A percentile compares a stretch with the other conserved stretches of the same genome.
Evolutionary conservation across 2,113 vertebrate genomes (phyloP).

Genomic region (Felis chaus): DNA sequence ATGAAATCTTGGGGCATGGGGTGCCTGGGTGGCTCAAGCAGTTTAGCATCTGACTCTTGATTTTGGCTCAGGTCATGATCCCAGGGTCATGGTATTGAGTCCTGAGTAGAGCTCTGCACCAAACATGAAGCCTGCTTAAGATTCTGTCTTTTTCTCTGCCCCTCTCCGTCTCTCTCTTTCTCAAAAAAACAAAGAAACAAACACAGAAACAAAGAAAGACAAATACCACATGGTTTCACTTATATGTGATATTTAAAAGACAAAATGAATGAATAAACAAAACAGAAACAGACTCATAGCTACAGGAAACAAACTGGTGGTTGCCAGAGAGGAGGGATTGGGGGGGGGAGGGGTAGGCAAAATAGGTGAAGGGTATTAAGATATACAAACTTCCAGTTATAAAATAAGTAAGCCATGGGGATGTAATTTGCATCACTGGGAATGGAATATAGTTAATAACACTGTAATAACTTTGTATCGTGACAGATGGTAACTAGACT

Average conservation of each 20-base stretch:
- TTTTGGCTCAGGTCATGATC: no score
- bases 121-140: no score
- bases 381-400: background rate
- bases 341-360: background rate
- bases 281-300: background rate
- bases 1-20: background rate
- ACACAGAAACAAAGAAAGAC: background rate
- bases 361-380: background rate
- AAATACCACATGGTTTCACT: background rate
- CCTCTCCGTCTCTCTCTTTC: no score
- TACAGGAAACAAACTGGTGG: background rate
- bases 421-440: background rate
- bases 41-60: no score
- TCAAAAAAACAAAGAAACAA: no score
- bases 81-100: no score
- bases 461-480: background rate
- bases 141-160: no score
- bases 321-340: background rate
- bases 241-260: background rate
- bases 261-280: background rate
- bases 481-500: background rate
- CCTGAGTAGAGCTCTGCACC: no score
- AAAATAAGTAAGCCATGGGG: background rate
- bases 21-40: no score
- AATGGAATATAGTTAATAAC: background rate